These are phyloP conservation scores for Petrolisthes cinctipes DNA, from an alignment of 2,888 invertebrate genomes.

Conservation along the genomic window DNA sequence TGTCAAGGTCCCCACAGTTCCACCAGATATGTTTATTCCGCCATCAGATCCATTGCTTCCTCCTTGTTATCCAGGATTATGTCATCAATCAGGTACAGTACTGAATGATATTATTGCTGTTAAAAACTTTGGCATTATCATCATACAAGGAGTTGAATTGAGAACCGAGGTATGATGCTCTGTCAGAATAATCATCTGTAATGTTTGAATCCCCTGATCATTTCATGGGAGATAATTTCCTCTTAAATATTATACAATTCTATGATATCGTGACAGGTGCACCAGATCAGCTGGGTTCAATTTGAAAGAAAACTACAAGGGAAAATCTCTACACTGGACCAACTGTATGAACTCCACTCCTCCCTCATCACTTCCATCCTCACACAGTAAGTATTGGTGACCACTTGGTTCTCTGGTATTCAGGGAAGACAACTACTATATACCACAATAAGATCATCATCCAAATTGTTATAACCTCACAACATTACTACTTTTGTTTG, in stretches of 20 bases:
- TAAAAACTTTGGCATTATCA: not conserved
- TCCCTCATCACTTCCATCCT: conserved; percentile 37
- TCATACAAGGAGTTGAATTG: not conserved
- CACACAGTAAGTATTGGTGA: conserved; percentile 33
- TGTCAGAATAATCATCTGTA: not conserved
- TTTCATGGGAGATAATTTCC: not conserved
- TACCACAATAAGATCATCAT: not conserved
- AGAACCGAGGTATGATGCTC: not conserved
- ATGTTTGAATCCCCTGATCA: not conserved
- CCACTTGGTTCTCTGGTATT: not conserved
- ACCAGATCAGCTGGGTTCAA: conserved; percentile 51
- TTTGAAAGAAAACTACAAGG: conserved; percentile 41
- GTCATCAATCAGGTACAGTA: conserved; percentile 48
- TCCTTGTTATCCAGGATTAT: conserved; percentile 43
- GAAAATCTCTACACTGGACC: conserved; percentile 42
- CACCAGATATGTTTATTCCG: conserved; percentile 44
- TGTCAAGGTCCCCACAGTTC: conserved; percentile 37
- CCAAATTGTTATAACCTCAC: not conserved
- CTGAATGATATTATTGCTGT: not conserved
- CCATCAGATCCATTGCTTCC: conserved; percentile 52
- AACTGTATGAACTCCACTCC: conserved; percentile 43
- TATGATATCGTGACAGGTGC: conserved; percentile 22
- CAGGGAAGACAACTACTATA: not conserved
- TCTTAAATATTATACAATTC: not conserved
- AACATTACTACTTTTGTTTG: not conserved